Evolutionary conservation across 2,113 vertebrate genomes (phyloP), one percentile per base, ranked within the genome.

Genomic region (Accipiter cooperii): DNA sequence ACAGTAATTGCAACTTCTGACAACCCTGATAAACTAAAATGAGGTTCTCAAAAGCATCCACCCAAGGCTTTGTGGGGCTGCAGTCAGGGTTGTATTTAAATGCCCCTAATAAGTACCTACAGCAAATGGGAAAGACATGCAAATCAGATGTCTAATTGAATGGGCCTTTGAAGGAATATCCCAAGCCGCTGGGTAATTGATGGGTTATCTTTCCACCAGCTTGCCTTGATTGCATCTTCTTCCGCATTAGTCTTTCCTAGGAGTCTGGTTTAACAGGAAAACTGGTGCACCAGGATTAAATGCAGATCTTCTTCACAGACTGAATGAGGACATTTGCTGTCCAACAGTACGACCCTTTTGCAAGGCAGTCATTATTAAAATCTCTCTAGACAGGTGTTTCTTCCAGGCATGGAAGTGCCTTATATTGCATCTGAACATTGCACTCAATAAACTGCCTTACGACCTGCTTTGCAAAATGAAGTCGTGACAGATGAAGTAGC

Each of bases 121-220:
- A 96, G 93, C 89, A 97, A 96, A 96, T 97, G 91, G 96, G 91
- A 97, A 97, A 97, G 95, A 96, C 97, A 97, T 97, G 96, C 94
- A 97, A 97, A 97, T 97, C 82, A 94, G 95, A 44, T 81, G 93
- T 97, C 93, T 97, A 96, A 97, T 97, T 95, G 97, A 96, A 97
- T 64, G 91, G 97, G 63, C 93, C 97, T 97, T 97, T 97, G 97
- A 97, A 97, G 95, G 96, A 96, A 97, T 97, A 96, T 96, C 95
- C 95, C 95, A 71, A 90, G 97, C 95, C 91, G 69, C 95, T 96
- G 96, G 96, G 87, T 97, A 97, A 97, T 96, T 97, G 96, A 95
- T 91, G 96, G 95, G 94, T 97, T 97, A 96, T 96, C 97, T 96
- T 95, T 90, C 94, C 93, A 95, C 84, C 3, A 2, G 77, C 87